These are phyloP conservation scores for Drosophila seguyi DNA, from an alignment of 1,140 invertebrate genomes.

Conservation along the genomic window DNA sequence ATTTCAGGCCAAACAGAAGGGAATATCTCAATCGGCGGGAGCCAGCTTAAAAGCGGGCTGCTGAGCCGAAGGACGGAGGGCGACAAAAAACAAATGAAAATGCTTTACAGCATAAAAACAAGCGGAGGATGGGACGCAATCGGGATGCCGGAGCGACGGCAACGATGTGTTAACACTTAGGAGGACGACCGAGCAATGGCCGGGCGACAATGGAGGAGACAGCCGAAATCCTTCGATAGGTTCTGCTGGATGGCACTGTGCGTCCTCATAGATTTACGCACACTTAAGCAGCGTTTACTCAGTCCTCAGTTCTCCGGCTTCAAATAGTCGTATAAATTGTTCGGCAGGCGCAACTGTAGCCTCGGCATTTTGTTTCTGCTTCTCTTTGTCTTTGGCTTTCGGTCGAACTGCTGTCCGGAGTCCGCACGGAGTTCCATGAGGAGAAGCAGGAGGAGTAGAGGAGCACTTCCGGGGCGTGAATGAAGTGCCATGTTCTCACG, in stretches of 20 bases:
- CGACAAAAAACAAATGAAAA: constrained; percentile 57
- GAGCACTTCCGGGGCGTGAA: constrained; percentile 59
- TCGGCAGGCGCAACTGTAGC: constrained; percentile 55
- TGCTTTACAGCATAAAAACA: constrained; percentile 60
- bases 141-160: constrained; percentile 18
- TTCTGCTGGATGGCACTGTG: constrained; percentile 36
- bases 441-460: background rate
- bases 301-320: constrained; percentile 34
- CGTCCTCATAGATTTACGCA: constrained; percentile 75
- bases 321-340: constrained; percentile 68
- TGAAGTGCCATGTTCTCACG: constrained; percentile 76
- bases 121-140: constrained; percentile 4
- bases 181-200: constrained; percentile 40
- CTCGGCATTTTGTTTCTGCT: constrained; percentile 40
- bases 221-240: constrained; percentile 63
- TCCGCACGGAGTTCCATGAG: constrained; percentile 1
- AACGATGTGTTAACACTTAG: constrained; percentile 71
- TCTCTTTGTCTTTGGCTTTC: constrained; percentile 49
- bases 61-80: background rate
- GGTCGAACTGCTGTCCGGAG: constrained; percentile 31
- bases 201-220: constrained; percentile 37
- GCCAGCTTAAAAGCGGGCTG: constrained; percentile 8
- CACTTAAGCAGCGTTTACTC: constrained; percentile 74
- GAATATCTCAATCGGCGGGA: constrained; percentile 26
- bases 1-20: constrained; percentile 60